Percentiles rank a stretch among this genome's conserved stretches.
These are phyloP conservation scores for Daboia siamensis DNA, from an alignment of 2,113 vertebrate species.

Conservation along the genomic window DNA sequence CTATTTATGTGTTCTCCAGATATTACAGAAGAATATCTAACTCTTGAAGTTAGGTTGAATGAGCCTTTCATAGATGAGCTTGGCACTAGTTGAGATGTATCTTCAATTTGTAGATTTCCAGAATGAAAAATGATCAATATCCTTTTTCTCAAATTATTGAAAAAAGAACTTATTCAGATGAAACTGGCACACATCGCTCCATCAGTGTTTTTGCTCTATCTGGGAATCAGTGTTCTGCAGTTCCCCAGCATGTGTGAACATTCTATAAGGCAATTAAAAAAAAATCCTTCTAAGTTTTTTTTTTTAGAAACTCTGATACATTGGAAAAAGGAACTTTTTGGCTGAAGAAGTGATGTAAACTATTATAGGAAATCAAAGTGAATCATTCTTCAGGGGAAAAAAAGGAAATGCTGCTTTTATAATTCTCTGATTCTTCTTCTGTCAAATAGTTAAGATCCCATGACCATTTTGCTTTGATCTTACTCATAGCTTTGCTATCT, in stretches of 20 bases:
- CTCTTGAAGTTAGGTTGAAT: background rate
- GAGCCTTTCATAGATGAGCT: background rate
- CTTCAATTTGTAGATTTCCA: background rate
- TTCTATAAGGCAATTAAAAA: background rate
- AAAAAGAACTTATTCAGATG: background rate
- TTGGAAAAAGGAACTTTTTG: conserved; percentile 29
- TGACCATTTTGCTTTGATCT: conserved; percentile 62
- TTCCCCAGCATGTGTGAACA: background rate
- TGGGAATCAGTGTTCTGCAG: background rate
- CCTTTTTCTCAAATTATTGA: background rate
- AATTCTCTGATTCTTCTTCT: conserved; percentile 41
- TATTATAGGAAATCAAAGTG: conserved; percentile 51
- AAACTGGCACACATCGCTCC: background rate
- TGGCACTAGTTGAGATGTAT: background rate
- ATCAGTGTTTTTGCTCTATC: background rate
- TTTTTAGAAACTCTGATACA: background rate
- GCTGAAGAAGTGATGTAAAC: conserved; percentile 40
- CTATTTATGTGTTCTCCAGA: background rate
- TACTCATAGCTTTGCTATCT: conserved; percentile 56
- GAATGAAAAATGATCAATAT: background rate
- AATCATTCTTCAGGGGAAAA: conserved; percentile 28
- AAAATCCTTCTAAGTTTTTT: background rate
- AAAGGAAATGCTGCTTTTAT: conserved; percentile 34
- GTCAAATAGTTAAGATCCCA: conserved; percentile 53
- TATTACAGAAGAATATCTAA: background rate